Evolutionary conservation across 2,888 invertebrate species (phyloP), one percentile per base, ranked within the genome.

Genomic region (Hemicrepidius hirtus): DNA sequence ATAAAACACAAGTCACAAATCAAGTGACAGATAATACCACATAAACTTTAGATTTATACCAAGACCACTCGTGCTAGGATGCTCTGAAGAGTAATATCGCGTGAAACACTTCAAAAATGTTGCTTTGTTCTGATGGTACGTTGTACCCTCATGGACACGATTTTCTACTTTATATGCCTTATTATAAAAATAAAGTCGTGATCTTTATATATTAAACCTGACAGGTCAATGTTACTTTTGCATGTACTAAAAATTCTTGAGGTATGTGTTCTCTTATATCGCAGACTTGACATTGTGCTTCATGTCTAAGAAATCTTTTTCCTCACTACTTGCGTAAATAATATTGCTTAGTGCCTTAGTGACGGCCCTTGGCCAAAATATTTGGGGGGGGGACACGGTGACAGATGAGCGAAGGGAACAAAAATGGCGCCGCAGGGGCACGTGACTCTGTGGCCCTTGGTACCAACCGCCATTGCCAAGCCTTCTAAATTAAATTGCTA

Each of bases 141-240:
- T 67, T 59, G 20, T 57, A 40, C 7, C 44, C 24, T 59, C 57
- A 46, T 59, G 67, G 57, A 67, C 67, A 67, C 67, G 67, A 67
- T 67, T 67, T 59, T 67, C 67, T 67, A 46, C 67, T 67, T 65
- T 67, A 67, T 67, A 46, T 46, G 44, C 53, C 55, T 57, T 67
- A 44, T 57, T 67, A 57, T 57, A 67, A 67, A 67, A 67, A 67
- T 67, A 21, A 67, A 67, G 67, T 67, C 67, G 57, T 57, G 67
- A 67, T 57, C 67, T 57, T 57, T 57, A 57, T 57, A 67, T 67
- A 67, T 67, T 57, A 40, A 40, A 59, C 41, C 44, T 57, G 67
- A 67, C 67, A 67, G 57, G 67, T 44, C 67, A 59, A 67, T 67
- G 67, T 67, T 66, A 57, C 57, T 44, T 44, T 46, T 46, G 20